Evolutionary conservation across 2,888 invertebrate genomes (phyloP).

Genomic region (Brachynemurus nebulosus): DNA sequence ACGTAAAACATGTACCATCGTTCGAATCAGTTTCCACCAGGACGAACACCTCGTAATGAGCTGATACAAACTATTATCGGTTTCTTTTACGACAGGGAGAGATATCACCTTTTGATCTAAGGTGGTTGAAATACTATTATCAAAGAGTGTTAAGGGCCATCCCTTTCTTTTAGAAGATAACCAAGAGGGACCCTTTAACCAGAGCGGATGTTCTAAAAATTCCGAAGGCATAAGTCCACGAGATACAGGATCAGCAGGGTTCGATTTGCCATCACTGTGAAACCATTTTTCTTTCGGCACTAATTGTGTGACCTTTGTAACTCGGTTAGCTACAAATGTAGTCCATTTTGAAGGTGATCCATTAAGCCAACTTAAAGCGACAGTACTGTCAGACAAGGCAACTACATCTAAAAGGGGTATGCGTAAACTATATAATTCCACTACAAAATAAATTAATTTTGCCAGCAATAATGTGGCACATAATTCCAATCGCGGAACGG

Average conservation of each 20-base stretch:
- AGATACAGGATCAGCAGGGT: conserved; percentile 11
- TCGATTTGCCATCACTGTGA: conserved; percentile 9
- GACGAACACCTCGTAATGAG: background rate
- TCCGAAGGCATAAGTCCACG: conserved; percentile 10
- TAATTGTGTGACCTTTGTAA: conserved; percentile 11
- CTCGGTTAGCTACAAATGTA: conserved; percentile 14
- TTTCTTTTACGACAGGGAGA: background rate
- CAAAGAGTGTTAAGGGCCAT: background rate
- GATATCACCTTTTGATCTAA: background rate
- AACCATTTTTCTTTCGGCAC: conserved; percentile 6
- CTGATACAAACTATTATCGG: background rate
- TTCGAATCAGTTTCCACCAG: background rate
- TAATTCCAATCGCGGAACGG: conserved; percentile 14
- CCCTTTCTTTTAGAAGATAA: background rate
- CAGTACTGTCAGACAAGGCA: conserved; percentile 13
- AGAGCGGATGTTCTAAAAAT: conserved; percentile 1
- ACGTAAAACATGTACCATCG: background rate
- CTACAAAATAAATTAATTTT: conserved; percentile 3
- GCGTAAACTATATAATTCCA: background rate
- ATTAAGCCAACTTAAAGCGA: conserved; percentile 13
- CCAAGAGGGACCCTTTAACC: conserved; percentile 1
- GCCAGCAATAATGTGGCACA: conserved; percentile 14
- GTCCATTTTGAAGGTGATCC: conserved; percentile 12
- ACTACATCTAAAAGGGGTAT: background rate
- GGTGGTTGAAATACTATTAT: background rate